Evolutionary conservation across 2,113 vertebrate species (phyloP).

Genomic region (Archocentrus centrarchus): DNA sequence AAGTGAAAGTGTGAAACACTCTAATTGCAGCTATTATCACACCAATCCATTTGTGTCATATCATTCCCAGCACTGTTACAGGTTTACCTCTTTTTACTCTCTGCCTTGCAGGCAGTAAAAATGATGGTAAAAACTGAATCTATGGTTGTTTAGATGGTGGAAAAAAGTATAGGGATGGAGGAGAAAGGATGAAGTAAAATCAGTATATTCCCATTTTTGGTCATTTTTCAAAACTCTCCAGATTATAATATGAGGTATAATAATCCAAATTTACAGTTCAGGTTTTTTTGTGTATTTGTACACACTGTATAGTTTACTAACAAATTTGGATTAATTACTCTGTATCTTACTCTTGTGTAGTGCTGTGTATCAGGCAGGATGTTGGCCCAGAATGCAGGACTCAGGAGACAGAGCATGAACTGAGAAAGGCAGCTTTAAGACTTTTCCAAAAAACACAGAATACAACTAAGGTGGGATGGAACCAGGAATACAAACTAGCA

Average conservation of each 20-base stretch:
- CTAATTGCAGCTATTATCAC: conserved; percentile 30
- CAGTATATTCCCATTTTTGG: background rate
- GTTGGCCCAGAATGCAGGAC: no score
- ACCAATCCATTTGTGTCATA: conserved; percentile 19
- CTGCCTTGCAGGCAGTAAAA: background rate
- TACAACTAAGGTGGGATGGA: no score
- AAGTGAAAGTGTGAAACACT: conserved; percentile 21
- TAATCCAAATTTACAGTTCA: background rate
- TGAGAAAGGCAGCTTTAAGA: no score
- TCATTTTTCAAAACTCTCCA: background rate
- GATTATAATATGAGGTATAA: background rate
- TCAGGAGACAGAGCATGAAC: no score
- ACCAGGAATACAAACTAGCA: no score
- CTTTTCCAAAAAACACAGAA: no score
- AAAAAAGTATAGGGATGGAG: background rate
- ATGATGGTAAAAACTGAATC: background rate
- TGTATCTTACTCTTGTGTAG: background rate
- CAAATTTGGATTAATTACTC: background rate
- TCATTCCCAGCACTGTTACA: conserved; percentile 5
- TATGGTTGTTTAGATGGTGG: background rate
- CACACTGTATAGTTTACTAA: background rate
- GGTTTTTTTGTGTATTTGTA: background rate
- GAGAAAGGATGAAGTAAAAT: conserved; percentile 22
- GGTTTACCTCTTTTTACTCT: background rate
- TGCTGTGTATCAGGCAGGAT: no score